Evolutionary conservation across 2,797 vertebrate genomes (phyloP).

Genomic region (Xiphorhynchus erythropygius): DNA sequence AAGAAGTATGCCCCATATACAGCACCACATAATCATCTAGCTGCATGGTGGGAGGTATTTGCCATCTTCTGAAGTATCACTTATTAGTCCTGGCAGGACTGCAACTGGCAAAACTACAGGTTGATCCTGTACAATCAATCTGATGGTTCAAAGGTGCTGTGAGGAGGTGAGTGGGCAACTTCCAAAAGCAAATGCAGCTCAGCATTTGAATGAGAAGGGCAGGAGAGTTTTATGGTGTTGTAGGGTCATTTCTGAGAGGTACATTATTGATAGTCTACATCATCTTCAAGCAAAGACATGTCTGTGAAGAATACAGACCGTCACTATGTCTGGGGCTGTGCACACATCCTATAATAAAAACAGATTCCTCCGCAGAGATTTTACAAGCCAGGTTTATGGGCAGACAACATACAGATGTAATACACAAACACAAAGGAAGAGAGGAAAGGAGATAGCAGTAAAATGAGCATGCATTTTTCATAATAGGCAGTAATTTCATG

Average conservation of each 20-base stretch:
- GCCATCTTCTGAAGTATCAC: background rate
- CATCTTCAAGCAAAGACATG: fast-evolving
- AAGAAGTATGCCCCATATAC: background rate
- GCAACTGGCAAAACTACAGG: background rate
- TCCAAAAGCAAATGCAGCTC: background rate
- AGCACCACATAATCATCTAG: background rate
- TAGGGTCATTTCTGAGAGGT: background rate
- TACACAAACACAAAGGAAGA: background rate
- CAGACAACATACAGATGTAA: background rate
- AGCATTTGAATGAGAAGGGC: background rate
- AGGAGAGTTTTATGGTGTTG: background rate
- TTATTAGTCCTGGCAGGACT: background rate
- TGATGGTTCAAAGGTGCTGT: fast-evolving
- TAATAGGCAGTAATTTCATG: constrained; percentile 42
- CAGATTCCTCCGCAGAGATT: background rate
- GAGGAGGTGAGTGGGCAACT: fast-evolving
- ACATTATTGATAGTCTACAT: background rate
- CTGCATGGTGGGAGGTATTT: background rate
- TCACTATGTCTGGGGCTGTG: fast-evolving
- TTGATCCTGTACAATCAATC: fast-evolving
- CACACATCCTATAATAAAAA: fast-evolving
- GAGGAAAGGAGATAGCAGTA: background rate
- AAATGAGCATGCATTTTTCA: constrained; percentile 36
- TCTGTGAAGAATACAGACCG: background rate
- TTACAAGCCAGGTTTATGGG: background rate